Base-by-base conservation (phyloP, 92 coral and sea anemone genomes). In the Nematostella vectensis region DNA sequence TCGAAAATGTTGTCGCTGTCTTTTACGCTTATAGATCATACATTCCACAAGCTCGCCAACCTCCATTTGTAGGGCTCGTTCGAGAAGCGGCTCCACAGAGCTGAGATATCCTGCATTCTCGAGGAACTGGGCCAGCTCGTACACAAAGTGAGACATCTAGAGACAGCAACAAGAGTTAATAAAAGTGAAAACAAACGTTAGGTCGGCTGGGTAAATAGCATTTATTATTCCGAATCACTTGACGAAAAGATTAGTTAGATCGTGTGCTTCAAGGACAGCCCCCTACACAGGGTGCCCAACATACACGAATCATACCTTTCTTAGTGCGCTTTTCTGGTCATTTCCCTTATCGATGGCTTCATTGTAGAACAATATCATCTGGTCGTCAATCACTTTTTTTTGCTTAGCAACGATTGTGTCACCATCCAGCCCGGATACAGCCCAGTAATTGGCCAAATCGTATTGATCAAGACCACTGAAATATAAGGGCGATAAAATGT, bases 371-470 rank as follows among this genome's bases (percentile, higher is more conserved):
- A 83, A 3, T 1, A 83, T 67, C n/a, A 74, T 62, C 48, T 83
- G 94, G 54, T 81, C 75, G 47, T 83, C 79, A 28, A 74, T 59
- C 1, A 63, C 39, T 47, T 70, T 83, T 55, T 75, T 66, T 18
- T 54, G 72, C 52, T 62, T 58, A 29, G 69, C 67, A 24, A 70
- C 83, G 19, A 83, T 83, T 25, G 78, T 76, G 20, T 83, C 77
- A 19, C 87, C 87, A 3, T 79, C 59, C 56, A 79, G 42, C 45
- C 72, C 87, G 26, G 94, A 74, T 11, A 69, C 25, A 24, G 64
- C 70, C 87, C 86, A 83, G 80, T 83, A 79, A 58, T 54, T 66
- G 9, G 69, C 56, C 66, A 83, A 27, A 54, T 83, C 86, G 31
- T 83, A 83, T 67, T 59, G 47, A 48, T 47, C 71, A 15, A 68